These are phyloP conservation scores for Pipistrellus kuhlii DNA, from an alignment of 2,797 vertebrate species.

Conservation along the genomic window DNA sequence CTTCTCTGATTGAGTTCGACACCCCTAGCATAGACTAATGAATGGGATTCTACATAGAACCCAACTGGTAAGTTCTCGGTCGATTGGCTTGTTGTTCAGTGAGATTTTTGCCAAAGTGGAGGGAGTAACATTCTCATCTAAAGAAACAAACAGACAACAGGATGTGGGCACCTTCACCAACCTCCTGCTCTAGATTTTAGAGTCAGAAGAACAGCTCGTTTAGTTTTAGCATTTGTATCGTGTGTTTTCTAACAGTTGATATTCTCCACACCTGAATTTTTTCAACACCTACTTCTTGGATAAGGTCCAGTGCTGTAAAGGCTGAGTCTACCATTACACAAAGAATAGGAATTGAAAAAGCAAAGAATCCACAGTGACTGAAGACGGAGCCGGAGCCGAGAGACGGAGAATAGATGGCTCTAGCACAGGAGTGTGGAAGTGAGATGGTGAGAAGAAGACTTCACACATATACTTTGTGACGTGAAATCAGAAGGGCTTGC, in stretches of 20 bases:
- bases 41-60: background rate
- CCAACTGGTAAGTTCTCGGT: background rate
- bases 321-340: background rate
- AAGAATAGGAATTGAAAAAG: background rate
- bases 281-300: background rate
- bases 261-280: background rate
- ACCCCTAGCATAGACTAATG: background rate
- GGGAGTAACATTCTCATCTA: background rate
- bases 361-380: background rate
- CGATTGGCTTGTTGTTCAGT: background rate
- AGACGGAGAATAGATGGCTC: background rate
- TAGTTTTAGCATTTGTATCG: background rate
- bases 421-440: background rate
- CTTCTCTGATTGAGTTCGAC: too few species aligned
- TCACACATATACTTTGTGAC: background rate
- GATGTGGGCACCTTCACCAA: background rate
- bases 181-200: background rate
- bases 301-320: background rate
- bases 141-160: background rate
- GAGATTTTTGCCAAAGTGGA: background rate
- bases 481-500: background rate
- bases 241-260: background rate
- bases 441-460: background rate
- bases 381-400: background rate
- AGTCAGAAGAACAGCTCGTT: background rate